A percentile compares a stretch with the other conserved stretches of the same genome.
Conservation (phyloP, 2,113 vertebrate genomes). For the Galeopterus variegatus region DNA sequence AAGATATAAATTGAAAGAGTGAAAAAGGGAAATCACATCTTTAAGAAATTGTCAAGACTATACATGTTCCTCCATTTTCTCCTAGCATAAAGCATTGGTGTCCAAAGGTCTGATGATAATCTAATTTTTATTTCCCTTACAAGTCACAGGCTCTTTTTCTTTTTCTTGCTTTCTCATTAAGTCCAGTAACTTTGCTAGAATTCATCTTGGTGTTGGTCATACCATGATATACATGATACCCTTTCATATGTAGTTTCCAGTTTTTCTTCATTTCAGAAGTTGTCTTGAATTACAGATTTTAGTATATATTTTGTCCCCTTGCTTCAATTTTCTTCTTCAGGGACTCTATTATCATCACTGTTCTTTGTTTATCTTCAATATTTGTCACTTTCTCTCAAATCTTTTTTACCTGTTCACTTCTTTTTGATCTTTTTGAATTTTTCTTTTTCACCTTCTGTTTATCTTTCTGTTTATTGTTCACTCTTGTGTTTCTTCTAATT, state of each 20-base stretch:
- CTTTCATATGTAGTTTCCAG: background rate
- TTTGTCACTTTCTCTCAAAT: background rate
- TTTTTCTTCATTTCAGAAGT: background rate
- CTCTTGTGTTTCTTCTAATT: background rate
- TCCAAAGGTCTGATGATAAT: background rate
- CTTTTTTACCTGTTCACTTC: background rate
- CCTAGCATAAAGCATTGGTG: background rate
- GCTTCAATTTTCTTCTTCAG: background rate
- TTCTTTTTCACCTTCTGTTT: background rate
- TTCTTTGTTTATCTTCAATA: background rate
- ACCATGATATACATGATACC: no score
- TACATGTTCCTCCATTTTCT: background rate
- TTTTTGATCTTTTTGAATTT: background rate
- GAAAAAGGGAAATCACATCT: background rate
- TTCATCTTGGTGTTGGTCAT: background rate
- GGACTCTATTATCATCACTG: background rate
- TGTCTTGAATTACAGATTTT: background rate
- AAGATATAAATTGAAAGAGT: background rate
- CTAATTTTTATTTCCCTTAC: background rate
- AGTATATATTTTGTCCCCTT: background rate
- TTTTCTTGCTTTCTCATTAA: background rate
- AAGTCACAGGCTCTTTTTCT: background rate
- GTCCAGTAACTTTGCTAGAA: background rate
- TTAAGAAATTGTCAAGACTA: background rate
- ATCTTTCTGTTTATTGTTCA: background rate